Conservation (phyloP, 2,113 vertebrate species). For the Nothoprocta pentlandii region DNA sequence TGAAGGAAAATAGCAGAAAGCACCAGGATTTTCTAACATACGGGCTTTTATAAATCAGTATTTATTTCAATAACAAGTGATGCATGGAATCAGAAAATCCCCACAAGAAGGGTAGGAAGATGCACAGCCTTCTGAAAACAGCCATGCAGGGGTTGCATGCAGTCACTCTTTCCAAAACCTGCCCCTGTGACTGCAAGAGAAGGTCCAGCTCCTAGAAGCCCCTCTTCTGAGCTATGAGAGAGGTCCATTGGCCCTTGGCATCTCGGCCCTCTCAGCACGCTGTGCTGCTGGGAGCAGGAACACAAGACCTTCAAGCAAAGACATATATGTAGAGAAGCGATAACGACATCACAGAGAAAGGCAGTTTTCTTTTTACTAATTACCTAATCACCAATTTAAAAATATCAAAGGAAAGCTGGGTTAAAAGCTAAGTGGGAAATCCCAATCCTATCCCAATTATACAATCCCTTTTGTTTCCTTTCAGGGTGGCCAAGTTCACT, state of each 20-base stretch:
- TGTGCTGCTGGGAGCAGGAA: neutral
- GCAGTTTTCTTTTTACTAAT: neutral
- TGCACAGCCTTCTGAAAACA: constrained; percentile 21
- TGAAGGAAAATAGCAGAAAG: neutral
- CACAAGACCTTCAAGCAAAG: neutral
- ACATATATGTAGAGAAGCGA: neutral
- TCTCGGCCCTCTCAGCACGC: neutral
- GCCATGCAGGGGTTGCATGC: neutral
- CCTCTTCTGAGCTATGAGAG: constrained; percentile 17
- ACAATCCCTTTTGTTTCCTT: constrained; percentile 36
- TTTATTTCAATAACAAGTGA: constrained; percentile 2
- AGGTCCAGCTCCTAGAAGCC: constrained; percentile 16
- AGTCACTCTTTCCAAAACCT: constrained; percentile 26
- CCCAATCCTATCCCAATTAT: constrained; percentile 5
- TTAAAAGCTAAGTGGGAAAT: neutral
- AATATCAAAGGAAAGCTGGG: neutral
- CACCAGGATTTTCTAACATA: neutral
- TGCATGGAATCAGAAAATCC: neutral
- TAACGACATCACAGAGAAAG: neutral
- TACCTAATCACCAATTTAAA: neutral
- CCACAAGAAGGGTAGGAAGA: neutral
- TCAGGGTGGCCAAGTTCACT: constrained; percentile 37
- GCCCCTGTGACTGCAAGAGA: constrained; percentile 17
- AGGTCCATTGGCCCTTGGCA: constrained; percentile 31
- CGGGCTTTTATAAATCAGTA: neutral